Conservation (phyloP, 2,797 vertebrate species). For the Cryptoprocta ferox region DNA sequence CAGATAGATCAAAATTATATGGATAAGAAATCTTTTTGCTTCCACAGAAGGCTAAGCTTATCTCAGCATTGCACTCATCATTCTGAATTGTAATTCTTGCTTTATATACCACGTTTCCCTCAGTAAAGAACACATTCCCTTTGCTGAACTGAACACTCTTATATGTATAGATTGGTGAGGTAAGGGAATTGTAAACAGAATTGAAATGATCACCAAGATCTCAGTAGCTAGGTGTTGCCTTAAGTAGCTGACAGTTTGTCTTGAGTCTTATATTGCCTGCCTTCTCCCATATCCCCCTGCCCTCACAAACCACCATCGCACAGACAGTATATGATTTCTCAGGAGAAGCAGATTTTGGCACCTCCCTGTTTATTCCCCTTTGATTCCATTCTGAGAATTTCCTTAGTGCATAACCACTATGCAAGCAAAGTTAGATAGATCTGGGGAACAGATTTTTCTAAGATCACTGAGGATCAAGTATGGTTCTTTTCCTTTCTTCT, state of each 20-base stretch:
- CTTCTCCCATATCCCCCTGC: background rate
- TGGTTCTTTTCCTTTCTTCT: background rate
- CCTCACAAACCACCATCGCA: background rate
- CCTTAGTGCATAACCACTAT: background rate
- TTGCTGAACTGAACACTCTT: background rate
- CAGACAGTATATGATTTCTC: background rate
- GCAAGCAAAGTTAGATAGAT: constrained; percentile 44
- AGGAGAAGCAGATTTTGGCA: background rate
- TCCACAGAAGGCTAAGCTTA: background rate
- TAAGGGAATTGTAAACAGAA: background rate
- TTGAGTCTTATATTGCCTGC: background rate
- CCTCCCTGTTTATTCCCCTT: background rate
- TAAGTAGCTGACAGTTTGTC: background rate
- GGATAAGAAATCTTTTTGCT: background rate
- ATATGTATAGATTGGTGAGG: background rate
- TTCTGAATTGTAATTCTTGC: background rate
- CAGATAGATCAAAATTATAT: background rate
- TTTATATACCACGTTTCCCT: background rate
- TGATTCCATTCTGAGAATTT: constrained; percentile 50
- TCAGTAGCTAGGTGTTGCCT: background rate
- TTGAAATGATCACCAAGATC: background rate
- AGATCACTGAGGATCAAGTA: constrained; percentile 15
- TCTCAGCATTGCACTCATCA: background rate
- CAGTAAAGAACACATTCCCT: background rate
- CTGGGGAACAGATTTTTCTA: constrained; percentile 50